These are phyloP conservation scores for Cranoglanis bouderius DNA, from an alignment of 2,113 vertebrate genomes.

Conservation along the genomic window DNA sequence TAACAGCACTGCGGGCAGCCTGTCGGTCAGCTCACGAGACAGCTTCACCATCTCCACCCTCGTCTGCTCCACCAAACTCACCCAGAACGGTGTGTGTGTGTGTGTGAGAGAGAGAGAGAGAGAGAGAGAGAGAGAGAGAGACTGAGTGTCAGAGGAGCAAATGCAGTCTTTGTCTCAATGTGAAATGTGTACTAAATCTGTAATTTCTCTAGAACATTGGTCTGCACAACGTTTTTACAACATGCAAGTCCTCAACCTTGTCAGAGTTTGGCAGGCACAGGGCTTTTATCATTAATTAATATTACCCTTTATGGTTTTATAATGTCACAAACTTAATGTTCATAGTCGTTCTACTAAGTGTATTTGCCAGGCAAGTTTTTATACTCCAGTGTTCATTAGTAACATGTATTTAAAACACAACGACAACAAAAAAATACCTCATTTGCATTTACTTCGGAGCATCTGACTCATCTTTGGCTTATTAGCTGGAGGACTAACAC, in stretches of 20 bases:
- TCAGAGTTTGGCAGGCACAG: background rate
- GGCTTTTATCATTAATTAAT: slow-evolving; percentile 2
- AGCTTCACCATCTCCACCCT: slow-evolving; percentile 88
- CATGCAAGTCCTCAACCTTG: background rate
- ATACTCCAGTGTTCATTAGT: background rate
- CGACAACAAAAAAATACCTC: background rate
- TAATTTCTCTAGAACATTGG: background rate
- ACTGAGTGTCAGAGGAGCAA: background rate
- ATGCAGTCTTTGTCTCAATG: background rate
- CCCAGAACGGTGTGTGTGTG: slow-evolving; percentile 86
- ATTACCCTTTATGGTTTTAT: background rate
- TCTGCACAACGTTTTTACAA: background rate
- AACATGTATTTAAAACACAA: background rate
- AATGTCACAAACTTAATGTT: background rate
- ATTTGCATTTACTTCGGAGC: background rate
- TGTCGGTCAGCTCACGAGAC: slow-evolving; percentile 90
- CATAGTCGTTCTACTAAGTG: background rate
- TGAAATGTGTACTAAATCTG: slow-evolving; percentile 6
- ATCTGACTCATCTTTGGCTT: background rate
- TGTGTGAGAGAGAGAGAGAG: slow-evolving; percentile 33
- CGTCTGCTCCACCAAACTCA: slow-evolving; percentile 97
- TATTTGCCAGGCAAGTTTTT: background rate
- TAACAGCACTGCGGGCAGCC: slow-evolving; percentile 78
- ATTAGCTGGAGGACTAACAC: background rate
- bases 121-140: background rate